phyloP scores from a whole-genome alignment of 2,888 invertebrate genomes.

The Blomia tropicalis region DNA sequence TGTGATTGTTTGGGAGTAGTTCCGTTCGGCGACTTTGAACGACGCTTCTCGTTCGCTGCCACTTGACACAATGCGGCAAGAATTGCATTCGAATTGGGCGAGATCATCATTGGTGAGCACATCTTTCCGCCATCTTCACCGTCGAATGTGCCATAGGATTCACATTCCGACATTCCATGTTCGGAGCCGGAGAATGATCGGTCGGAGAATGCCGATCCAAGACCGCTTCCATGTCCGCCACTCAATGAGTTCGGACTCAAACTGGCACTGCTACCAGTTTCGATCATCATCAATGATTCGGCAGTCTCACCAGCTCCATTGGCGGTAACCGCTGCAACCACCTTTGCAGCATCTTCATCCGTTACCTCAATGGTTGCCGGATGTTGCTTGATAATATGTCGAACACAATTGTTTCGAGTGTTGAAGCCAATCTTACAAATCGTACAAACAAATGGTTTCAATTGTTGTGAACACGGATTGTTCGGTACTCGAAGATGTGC shows the following conservation, averaged over 20 bases:
- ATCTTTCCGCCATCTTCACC: neutral
- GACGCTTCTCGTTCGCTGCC: neutral
- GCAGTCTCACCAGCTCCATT: slow-evolving; percentile 7
- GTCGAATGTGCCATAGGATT: slow-evolving; percentile 5
- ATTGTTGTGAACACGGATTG: slow-evolving; percentile 33
- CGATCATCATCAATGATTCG: slow-evolving; percentile 16
- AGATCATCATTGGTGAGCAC: neutral
- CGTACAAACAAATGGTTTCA: slow-evolving; percentile 36
- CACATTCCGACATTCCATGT: neutral
- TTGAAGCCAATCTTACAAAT: slow-evolving; percentile 37
- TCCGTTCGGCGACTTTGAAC: neutral
- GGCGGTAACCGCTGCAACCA: slow-evolving; percentile 20
- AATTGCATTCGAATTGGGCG: slow-evolving; percentile 2
- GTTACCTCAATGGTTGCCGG: slow-evolving; percentile 31
- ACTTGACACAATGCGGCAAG: slow-evolving; percentile 12
- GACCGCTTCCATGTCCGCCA: neutral
- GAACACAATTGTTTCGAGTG: slow-evolving; percentile 36
- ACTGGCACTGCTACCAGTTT: slow-evolving; percentile 9
- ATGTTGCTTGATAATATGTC: slow-evolving; percentile 37
- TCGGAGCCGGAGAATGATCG: neutral
- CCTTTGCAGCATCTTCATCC: slow-evolving; percentile 22
- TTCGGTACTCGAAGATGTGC: slow-evolving; percentile 37
- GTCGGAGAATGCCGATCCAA: neutral
- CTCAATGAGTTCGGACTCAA: neutral
- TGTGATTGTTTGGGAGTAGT: too few relatives aligned